phyloP scores from a whole-genome alignment of 1,140 invertebrate genomes.

The Pachyrhynchus sulphureomaculatus region DNA sequence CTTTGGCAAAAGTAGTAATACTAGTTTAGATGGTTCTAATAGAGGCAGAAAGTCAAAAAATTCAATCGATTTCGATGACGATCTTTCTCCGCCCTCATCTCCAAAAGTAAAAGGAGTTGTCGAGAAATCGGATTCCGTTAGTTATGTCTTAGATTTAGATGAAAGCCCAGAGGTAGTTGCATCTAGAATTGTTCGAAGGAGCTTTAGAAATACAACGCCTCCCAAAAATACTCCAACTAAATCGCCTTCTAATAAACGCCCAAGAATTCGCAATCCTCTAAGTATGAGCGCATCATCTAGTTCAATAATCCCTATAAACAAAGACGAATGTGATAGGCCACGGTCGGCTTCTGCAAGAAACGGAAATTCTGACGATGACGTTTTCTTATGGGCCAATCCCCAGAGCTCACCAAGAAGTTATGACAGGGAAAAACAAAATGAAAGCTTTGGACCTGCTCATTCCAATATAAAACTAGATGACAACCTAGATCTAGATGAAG shows the following conservation, averaged over 20 bases:
- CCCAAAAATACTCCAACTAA: conserved; percentile 48
- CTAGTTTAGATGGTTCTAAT: conserved; percentile 6
- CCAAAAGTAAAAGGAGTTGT: conserved; percentile 75
- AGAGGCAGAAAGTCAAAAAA: conserved; percentile 35
- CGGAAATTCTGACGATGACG: conserved; percentile 37
- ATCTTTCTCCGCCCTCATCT: conserved; percentile 59
- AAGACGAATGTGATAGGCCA: conserved; percentile 35
- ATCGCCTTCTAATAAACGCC: conserved; percentile 57
- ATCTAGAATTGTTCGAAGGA: conserved; percentile 59
- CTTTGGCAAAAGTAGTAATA: conserved; percentile 20
- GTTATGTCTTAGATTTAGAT: conserved; percentile 78
- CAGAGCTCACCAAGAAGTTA: conserved; percentile 18
- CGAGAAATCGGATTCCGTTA: conserved; percentile 79
- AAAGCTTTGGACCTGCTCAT: conserved; percentile 18
- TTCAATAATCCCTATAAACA: conserved; percentile 36
- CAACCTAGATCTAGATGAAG: conserved; percentile 41
- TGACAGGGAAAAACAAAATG: conserved; percentile 3
- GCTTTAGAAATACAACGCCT: conserved; percentile 49
- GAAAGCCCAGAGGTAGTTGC: conserved; percentile 68
- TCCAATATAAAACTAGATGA: conserved; percentile 34
- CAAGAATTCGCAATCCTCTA: conserved; percentile 52
- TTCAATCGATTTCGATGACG: conserved; percentile 34
- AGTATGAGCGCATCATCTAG: conserved; percentile 59
- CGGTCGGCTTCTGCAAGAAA: conserved; percentile 35
- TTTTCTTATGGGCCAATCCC: conserved; percentile 30